Conservation (phyloP, 2,888 invertebrate species). For the Pachymerium ferrugineum region DNA sequence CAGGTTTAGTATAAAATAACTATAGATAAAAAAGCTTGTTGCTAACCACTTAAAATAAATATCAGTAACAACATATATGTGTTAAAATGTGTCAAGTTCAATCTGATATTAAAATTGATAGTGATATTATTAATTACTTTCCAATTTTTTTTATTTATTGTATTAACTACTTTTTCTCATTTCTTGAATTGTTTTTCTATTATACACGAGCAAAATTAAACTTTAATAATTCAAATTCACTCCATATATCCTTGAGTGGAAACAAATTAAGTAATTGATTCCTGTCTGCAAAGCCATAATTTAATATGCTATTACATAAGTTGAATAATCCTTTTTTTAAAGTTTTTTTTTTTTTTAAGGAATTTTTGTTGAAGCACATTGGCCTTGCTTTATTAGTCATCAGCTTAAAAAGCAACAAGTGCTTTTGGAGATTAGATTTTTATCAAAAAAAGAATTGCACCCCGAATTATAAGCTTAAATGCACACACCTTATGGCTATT, state of each 20-base stretch:
- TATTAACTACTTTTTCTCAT: background rate
- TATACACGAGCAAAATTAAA: background rate
- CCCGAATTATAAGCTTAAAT: background rate
- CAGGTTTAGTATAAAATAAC: too few relatives aligned
- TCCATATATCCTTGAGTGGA: too few relatives aligned
- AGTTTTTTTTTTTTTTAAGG: background rate
- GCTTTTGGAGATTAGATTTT: background rate
- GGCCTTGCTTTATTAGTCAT: background rate
- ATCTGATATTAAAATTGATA: too few relatives aligned
- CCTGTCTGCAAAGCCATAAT: too few relatives aligned
- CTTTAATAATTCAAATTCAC: too few relatives aligned
- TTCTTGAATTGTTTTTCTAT: background rate
- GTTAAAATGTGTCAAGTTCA: background rate
- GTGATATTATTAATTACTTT: too few relatives aligned
- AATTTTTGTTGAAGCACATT: background rate
- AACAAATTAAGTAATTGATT: too few relatives aligned
- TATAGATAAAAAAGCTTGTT: too few relatives aligned
- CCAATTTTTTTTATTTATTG: too few relatives aligned
- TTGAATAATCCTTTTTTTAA: too few relatives aligned
- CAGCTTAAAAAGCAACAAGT: background rate
- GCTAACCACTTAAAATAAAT: too few relatives aligned
- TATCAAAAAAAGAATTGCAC: background rate
- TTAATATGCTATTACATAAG: too few relatives aligned
- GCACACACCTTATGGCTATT: background rate
- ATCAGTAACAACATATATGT: background rate